Evolutionary conservation across 1,140 invertebrate species (phyloP).

Genomic region (Panagrolaimus sp.): DNA sequence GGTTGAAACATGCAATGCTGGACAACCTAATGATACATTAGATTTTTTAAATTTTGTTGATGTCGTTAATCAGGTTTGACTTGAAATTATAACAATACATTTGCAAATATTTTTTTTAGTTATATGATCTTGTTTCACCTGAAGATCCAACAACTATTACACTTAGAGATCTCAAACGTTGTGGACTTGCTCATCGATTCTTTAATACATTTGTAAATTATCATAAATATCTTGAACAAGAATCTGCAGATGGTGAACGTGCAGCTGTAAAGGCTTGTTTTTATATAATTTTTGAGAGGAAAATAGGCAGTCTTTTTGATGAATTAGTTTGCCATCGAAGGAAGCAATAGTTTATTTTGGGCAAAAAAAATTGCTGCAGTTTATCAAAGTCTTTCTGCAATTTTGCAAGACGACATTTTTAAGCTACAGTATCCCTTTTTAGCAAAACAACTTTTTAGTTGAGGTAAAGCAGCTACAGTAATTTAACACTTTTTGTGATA

Average conservation of each 20-base stretch:
- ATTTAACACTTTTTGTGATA: too few relatives aligned
- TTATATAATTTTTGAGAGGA: too few relatives aligned
- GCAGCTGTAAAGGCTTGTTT: conserved; percentile 71
- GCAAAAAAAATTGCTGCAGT: too few relatives aligned
- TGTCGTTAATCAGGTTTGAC: conserved; percentile 68
- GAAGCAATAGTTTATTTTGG: too few relatives aligned
- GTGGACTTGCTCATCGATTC: conserved; percentile 91
- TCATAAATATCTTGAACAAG: conserved; percentile 96
- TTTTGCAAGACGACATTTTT: too few relatives aligned
- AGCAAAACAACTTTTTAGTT: too few relatives aligned
- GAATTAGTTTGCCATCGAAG: too few relatives aligned
- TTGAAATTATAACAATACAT: too few relatives aligned
- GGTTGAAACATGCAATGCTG: conserved; percentile 74
- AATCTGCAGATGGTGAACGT: conserved; percentile 89
- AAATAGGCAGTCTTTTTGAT: too few relatives aligned
- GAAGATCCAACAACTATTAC: background rate
- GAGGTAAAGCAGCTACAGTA: too few relatives aligned
- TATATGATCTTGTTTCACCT: conserved; percentile 70
- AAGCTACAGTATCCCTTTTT: too few relatives aligned
- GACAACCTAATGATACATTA: conserved; percentile 92
- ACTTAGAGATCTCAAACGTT: conserved; percentile 58
- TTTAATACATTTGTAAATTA: conserved; percentile 99
- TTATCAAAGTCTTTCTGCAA: too few relatives aligned
- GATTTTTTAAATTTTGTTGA: conserved; percentile 94
- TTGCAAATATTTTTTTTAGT: conserved; percentile 63